Evolutionary conservation across 2,888 invertebrate genomes (phyloP), one percentile per base, ranked within the genome.

Genomic region (Thelaira solivaga): DNA sequence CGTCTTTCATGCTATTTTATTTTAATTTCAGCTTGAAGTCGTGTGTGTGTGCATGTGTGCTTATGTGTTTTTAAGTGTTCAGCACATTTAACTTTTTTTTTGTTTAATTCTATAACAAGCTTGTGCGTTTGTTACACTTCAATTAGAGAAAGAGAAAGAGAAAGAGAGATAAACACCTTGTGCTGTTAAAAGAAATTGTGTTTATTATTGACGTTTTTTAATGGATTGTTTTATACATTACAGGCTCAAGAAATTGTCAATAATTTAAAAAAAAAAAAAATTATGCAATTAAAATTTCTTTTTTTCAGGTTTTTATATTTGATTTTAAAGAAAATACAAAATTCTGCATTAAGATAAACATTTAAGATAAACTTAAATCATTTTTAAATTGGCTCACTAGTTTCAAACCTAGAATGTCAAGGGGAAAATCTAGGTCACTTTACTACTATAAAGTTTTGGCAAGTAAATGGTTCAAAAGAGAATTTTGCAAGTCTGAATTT

Each of bases 101-200:
- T 16, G 5, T 47, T 34, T 34, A 34, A 47, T 62, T 69, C 31
- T 34, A 57, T 53, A 36, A 61, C 16, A 61, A 39, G 41, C 61
- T 53, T 22, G 39, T 31, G 64, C 29, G 36, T 55, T 45, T 55
- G 39, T 51, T 22, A 39, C 4, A 55, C 36, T 47, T 64, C 29
- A 57, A 57, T 64, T 72, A 64, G 39, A 64, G 29, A 55, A 47
- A 72, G n/a, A n/a, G n/a, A n/a, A n/a, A n/a, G n/a, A 41, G 26
- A 39, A 45, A 72, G 2, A 16, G 13, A 53, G 51, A 53, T 62
- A 36, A 47, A 39, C n/a, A 24, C 16, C 2, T 31, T 43, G 24
- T 47, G 4, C 10, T 26, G 6, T 20, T 16, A 1, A n/a, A 22
- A 36, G 36, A 18, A 53, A 61, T 24, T 24, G n/a, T 22, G 7